A percentile compares a stretch with the other conserved stretches of the same genome.
Evolutionary conservation across 2,797 vertebrate species (phyloP).

Genomic region (Cyclopterus lumpus): DNA sequence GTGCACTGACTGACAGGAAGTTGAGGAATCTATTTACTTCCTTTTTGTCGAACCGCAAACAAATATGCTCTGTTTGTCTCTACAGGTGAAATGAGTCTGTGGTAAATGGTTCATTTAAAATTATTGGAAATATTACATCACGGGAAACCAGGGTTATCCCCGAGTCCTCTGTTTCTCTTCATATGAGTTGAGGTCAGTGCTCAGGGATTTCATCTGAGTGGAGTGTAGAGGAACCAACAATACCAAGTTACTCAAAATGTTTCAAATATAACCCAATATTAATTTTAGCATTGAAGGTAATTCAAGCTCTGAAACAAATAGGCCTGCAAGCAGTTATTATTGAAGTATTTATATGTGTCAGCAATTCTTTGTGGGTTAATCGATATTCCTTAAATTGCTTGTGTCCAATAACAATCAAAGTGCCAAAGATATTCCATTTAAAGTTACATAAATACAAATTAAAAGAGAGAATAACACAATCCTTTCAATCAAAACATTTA

Average conservation of each 20-base stretch:
- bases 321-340: neutral
- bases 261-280: neutral
- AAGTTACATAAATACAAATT: neutral
- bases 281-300: neutral
- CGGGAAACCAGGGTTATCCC: slow-evolving; percentile 16
- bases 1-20: neutral
- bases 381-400: neutral
- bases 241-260: neutral
- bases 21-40: neutral
- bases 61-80: neutral
- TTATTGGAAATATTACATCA: neutral
- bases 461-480: neutral
- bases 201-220: slow-evolving; percentile 36
- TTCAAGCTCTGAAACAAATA: neutral
- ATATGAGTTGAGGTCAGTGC: neutral
- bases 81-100: neutral
- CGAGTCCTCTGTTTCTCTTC: neutral
- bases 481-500: neutral
- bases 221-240: slow-evolving; percentile 49
- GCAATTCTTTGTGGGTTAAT: neutral
- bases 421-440: neutral
- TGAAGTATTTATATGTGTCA: neutral
- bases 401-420: neutral
- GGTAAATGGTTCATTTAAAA: neutral
- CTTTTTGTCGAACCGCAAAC: neutral